phyloP scores from a whole-genome alignment of 2,888 invertebrate species.

The Choristoneura rosaceana region DNA sequence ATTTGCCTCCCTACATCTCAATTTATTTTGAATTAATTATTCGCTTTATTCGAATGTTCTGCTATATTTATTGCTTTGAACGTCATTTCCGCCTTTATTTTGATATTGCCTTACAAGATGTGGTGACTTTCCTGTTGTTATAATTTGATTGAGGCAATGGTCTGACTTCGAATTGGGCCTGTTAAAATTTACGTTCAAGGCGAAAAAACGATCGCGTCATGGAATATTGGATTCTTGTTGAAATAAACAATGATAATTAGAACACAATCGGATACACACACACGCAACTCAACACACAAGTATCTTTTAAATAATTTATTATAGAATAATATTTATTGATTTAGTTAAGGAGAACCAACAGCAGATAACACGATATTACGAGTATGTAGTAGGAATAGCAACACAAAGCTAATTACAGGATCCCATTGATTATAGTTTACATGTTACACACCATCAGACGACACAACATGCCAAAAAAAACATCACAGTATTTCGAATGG shows the following conservation, averaged over 20 bases:
- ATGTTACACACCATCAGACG: too few species aligned
- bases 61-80: slow-evolving; percentile 1
- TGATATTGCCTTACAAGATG: background rate
- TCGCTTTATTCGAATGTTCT: slow-evolving; percentile 9
- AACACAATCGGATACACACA: too few species aligned
- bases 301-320: too few species aligned
- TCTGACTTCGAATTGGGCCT: background rate
- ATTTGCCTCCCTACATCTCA: slow-evolving; percentile 8
- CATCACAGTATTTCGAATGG: too few species aligned
- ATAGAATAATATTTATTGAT: too few species aligned
- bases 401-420: too few species aligned
- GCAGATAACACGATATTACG: too few species aligned
- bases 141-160: background rate
- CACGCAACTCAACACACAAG: too few species aligned
- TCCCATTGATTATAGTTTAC: too few species aligned
- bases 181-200: background rate
- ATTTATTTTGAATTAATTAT: slow-evolving; percentile 26
- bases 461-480: too few species aligned
- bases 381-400: too few species aligned
- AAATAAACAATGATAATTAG: background rate
- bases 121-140: slow-evolving; percentile 6
- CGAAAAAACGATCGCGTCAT: background rate
- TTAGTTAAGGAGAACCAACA: too few species aligned
- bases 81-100: slow-evolving; percentile 3
- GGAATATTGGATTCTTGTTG: background rate